Evolutionary conservation across 2,113 vertebrate genomes (phyloP).

Genomic region (Pseudopipra pipra): DNA sequence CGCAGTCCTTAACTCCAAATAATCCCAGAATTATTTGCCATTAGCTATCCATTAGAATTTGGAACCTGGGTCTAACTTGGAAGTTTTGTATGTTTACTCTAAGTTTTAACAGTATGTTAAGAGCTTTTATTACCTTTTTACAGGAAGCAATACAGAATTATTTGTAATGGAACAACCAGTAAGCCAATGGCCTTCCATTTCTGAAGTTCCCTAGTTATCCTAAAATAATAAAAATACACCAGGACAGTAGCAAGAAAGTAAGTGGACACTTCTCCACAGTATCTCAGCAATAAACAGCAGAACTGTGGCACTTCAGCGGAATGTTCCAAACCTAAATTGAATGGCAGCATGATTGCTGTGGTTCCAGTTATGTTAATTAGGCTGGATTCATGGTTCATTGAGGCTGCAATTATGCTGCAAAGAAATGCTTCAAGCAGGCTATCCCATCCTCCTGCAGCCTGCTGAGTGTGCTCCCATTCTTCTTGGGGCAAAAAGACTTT

Average conservation of each 20-base stretch:
- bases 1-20: neutral
- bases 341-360: constrained; percentile 68
- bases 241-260: constrained; percentile 26
- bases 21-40: neutral
- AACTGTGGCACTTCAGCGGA: constrained; percentile 49
- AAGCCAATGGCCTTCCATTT: neutral
- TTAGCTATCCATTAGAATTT: neutral
- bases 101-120: constrained; percentile 16
- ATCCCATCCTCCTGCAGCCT: constrained; percentile 61
- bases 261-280: constrained; percentile 49
- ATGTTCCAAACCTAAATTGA: constrained; percentile 66
- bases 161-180: constrained; percentile 9
- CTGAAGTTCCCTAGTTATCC: neutral
- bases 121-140: neutral
- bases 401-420: constrained; percentile 71
- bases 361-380: constrained; percentile 75
- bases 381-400: constrained; percentile 73
- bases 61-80: neutral
- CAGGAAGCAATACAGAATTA: constrained; percentile 8
- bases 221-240: neutral
- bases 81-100: neutral
- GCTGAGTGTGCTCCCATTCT: constrained; percentile 56
- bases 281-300: constrained; percentile 37
- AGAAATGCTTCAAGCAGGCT: constrained; percentile 64
- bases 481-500: constrained; percentile 55